phyloP scores from a whole-genome alignment of 2,888 invertebrate genomes.

The Trichopria drosophilae region DNA sequence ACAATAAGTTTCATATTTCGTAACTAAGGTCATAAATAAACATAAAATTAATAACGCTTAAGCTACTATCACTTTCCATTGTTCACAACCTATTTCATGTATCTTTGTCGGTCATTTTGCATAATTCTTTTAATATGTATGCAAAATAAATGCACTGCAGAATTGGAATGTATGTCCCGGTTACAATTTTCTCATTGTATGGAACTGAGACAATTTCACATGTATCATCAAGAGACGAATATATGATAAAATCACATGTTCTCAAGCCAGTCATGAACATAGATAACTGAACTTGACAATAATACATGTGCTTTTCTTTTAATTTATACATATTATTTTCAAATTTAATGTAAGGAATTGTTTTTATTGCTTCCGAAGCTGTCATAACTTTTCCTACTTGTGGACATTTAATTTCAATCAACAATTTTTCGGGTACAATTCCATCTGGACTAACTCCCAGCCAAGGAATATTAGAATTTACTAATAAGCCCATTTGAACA shows the following conservation, averaged over 20 bases:
- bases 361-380: too few relatives aligned
- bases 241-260: slow-evolving; percentile 8
- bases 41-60: too few relatives aligned
- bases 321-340: slow-evolving; percentile 4
- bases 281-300: slow-evolving; percentile 4
- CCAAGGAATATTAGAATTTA: slow-evolving; percentile 2
- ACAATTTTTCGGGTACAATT: not conserved
- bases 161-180: too few relatives aligned
- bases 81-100: too few relatives aligned
- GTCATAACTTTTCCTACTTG: not conserved
- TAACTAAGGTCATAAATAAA: too few relatives aligned
- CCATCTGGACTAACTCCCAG: slow-evolving; percentile 6
- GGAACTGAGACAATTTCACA: not conserved
- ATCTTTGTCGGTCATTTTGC: too few relatives aligned
- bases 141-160: too few relatives aligned
- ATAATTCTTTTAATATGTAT: too few relatives aligned
- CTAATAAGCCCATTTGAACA: not conserved
- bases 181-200: not conserved
- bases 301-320: slow-evolving; percentile 12
- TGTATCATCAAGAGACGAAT: slow-evolving; percentile 6
- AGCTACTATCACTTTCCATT: too few relatives aligned
- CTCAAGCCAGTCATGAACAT: slow-evolving; percentile 9
- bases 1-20: too few relatives aligned
- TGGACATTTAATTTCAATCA: slow-evolving; percentile 6
- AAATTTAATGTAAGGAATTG: too few relatives aligned